These are phyloP conservation scores for Epinotia nisella DNA, from an alignment of 2,888 invertebrate species.

Conservation along the genomic window DNA sequence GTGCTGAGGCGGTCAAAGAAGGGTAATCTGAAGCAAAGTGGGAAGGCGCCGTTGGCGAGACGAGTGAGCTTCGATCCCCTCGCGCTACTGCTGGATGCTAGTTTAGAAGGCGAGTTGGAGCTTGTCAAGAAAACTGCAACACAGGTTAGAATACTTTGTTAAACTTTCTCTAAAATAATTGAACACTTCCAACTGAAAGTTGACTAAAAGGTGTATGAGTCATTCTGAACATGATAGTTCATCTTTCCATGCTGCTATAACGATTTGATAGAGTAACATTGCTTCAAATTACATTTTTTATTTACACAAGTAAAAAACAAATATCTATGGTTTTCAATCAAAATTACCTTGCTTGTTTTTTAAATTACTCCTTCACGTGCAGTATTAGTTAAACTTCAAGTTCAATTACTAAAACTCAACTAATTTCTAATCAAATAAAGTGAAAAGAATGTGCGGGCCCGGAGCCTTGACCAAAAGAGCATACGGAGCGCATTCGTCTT, in stretches of 20 bases:
- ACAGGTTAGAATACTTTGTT: constrained; percentile 84
- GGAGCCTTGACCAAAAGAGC: neutral
- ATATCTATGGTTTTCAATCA: too few relatives aligned
- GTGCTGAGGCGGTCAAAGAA: constrained; percentile 88
- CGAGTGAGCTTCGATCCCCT: constrained; percentile 99
- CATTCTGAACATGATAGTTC: too few relatives aligned
- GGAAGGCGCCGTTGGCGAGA: constrained; percentile 89
- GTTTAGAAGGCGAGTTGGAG: constrained; percentile 98
- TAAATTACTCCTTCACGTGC: too few relatives aligned
- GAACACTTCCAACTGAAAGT: neutral
- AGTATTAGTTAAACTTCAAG: neutral
- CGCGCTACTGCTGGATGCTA: constrained; percentile 97
- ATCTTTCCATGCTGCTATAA: too few relatives aligned
- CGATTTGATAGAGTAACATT: too few relatives aligned
- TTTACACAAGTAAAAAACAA: too few relatives aligned
- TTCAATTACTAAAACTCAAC: neutral
- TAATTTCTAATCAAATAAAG: constrained; percentile 8
- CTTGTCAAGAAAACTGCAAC: constrained; percentile 97
- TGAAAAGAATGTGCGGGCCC: neutral
- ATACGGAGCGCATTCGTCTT: neutral
- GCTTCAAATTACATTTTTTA: too few relatives aligned
- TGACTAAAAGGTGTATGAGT: too few relatives aligned
- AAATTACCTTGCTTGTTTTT: too few relatives aligned
- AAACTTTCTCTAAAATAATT: neutral
- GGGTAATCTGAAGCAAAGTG: constrained; percentile 91